Percentiles rank a stretch among this genome's conserved stretches.
Conservation (phyloP, 2,113 vertebrate genomes). For the Melozone crissalis region DNA sequence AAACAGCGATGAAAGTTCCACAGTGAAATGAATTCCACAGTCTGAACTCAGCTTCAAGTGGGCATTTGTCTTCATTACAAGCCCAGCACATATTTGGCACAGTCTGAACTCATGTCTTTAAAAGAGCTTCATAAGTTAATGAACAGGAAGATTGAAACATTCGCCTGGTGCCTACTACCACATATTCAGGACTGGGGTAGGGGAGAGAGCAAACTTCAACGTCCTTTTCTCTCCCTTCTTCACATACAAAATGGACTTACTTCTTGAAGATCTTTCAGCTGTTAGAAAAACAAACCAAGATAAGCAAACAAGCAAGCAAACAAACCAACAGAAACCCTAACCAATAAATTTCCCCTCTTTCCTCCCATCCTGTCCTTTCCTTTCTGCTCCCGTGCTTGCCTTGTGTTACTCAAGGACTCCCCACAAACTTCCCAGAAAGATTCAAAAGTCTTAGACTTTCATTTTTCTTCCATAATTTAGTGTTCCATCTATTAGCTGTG, state of each 20-base stretch:
- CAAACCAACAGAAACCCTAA: no score
- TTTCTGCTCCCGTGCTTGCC: neutral
- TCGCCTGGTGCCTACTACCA: neutral
- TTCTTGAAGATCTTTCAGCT: neutral
- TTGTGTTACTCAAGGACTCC: neutral
- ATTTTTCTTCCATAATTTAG: neutral
- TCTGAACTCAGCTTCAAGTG: slow-evolving; percentile 63
- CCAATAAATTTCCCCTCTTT: neutral
- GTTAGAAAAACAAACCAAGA: neutral
- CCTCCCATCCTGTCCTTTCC: neutral
- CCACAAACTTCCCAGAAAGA: neutral
- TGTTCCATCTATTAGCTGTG: neutral
- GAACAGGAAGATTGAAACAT: slow-evolving; percentile 47
- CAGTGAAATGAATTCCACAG: slow-evolving; percentile 65
- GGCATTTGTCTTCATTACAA: slow-evolving; percentile 74
- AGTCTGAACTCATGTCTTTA: slow-evolving; percentile 45
- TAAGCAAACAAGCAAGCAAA: neutral
- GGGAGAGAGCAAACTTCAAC: neutral
- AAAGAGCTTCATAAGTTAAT: slow-evolving; percentile 49
- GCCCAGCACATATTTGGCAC: slow-evolving; percentile 35
- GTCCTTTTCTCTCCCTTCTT: neutral
- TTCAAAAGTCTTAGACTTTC: neutral
- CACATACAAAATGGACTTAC: neutral
- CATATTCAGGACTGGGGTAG: neutral
- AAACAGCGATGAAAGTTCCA: slow-evolving; percentile 61